Evolutionary conservation across 2,888 invertebrate species (phyloP).

Genomic region (Argyra leucocephala): DNA sequence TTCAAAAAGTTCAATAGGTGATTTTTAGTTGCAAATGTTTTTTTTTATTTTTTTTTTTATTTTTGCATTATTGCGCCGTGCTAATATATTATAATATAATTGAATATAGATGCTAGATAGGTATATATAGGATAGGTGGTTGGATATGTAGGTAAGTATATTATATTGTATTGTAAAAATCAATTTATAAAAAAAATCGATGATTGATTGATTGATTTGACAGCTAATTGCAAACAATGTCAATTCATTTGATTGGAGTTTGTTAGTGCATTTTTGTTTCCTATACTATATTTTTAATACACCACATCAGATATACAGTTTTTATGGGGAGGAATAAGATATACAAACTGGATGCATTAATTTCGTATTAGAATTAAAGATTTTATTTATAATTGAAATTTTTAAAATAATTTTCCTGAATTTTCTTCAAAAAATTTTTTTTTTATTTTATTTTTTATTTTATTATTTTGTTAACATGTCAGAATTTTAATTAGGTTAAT

Average conservation of each 20-base stretch:
- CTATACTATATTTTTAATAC: too few species aligned
- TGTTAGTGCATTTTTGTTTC: too few species aligned
- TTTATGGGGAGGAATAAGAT: too few species aligned
- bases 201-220: conserved; percentile 6
- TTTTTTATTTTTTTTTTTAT: too few species aligned
- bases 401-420: too few species aligned
- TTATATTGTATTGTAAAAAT: not conserved
- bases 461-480: too few species aligned
- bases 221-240: not conserved
- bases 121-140: not conserved
- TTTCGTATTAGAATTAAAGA: too few species aligned
- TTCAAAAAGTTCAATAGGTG: not conserved
- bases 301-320: too few species aligned
- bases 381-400: too few species aligned
- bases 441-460: too few species aligned
- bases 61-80: not conserved
- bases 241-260: not conserved
- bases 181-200: not conserved
- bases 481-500: not conserved
- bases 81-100: not conserved
- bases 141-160: not conserved
- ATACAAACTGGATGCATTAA: too few species aligned
- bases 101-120: not conserved
- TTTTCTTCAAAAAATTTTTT: too few species aligned
- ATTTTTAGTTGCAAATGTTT: not conserved